Evolutionary conservation across 30 jellyfish, hydroid and myxozoan species (phyloP).

Genomic region (Cassiopea andromeda): DNA sequence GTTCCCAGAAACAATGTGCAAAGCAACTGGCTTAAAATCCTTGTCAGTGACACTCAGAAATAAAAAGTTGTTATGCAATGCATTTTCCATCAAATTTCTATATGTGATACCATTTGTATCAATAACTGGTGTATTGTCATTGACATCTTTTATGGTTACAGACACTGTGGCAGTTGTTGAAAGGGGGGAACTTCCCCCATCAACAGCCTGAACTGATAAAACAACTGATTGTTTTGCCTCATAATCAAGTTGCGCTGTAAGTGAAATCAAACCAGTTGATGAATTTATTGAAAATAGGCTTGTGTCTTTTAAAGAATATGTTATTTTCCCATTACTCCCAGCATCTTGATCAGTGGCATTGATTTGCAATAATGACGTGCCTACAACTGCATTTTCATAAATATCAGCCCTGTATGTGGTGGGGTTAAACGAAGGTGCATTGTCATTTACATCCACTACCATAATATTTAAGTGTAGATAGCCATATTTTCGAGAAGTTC

Average conservation of each 20-base stretch:
- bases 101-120: not conserved
- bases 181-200: conserved; percentile 80
- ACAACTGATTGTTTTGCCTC: conserved; percentile 44
- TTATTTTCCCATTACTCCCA: conserved; percentile 62
- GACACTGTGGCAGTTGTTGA: conserved; percentile 70
- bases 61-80: not conserved
- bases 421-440: conserved; percentile 74
- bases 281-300: conserved; percentile 38
- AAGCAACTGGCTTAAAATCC: conserved; percentile 52
- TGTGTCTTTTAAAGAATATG: conserved; percentile 35
- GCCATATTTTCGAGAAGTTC: conserved; percentile 43
- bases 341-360: conserved; percentile 81
- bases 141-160: conserved; percentile 73
- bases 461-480: conserved; percentile 40
- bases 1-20: conserved; percentile 50
- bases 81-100: conserved; percentile 46
- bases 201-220: conserved; percentile 72
- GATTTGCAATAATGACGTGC: conserved; percentile 55
- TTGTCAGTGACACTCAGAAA: conserved; percentile 45
- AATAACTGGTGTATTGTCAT: conserved; percentile 74
- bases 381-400: conserved; percentile 83
- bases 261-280: conserved; percentile 52
- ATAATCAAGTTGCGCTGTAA: conserved; percentile 56
- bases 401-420: conserved; percentile 36
- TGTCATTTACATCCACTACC: conserved; percentile 77